Evolutionary conservation across 2,113 vertebrate genomes (phyloP).

Genomic region (Neopipo cinnamomea): DNA sequence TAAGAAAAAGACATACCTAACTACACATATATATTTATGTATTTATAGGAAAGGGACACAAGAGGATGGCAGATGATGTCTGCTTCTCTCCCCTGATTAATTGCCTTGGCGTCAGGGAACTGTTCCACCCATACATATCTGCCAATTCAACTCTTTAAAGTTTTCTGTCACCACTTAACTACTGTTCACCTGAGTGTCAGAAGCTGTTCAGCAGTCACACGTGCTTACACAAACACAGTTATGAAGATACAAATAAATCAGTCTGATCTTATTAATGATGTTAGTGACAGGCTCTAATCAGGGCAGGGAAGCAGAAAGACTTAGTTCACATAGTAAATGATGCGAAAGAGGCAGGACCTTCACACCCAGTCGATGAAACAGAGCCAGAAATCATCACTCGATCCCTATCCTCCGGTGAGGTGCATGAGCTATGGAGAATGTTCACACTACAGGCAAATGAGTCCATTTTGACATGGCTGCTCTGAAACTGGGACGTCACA

Average conservation of each 20-base stretch:
- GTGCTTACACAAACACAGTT: neutral
- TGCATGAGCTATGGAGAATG: too few relatives aligned
- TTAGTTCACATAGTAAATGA: too few relatives aligned
- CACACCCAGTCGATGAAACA: too few relatives aligned
- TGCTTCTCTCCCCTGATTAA: neutral
- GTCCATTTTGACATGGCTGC: too few relatives aligned
- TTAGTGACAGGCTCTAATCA: neutral
- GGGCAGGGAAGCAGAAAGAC: too few relatives aligned
- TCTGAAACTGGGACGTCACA: too few relatives aligned
- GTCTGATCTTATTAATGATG: neutral
- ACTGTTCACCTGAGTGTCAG: neutral
- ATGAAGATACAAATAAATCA: neutral
- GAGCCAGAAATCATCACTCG: too few relatives aligned
- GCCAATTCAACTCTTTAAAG: neutral
- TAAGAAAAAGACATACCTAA: neutral
- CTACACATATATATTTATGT: neutral
- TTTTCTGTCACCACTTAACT: neutral
- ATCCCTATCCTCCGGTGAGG: too few relatives aligned
- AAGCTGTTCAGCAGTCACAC: neutral
- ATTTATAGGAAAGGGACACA: neutral
- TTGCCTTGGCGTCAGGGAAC: neutral
- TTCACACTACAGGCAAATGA: too few relatives aligned
- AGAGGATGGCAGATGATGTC: neutral
- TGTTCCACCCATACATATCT: neutral
- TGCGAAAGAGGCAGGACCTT: too few relatives aligned